Evolutionary conservation across 1,140 invertebrate genomes (phyloP), one percentile per base, ranked within the genome.

Genomic region (Hestina assimilis): DNA sequence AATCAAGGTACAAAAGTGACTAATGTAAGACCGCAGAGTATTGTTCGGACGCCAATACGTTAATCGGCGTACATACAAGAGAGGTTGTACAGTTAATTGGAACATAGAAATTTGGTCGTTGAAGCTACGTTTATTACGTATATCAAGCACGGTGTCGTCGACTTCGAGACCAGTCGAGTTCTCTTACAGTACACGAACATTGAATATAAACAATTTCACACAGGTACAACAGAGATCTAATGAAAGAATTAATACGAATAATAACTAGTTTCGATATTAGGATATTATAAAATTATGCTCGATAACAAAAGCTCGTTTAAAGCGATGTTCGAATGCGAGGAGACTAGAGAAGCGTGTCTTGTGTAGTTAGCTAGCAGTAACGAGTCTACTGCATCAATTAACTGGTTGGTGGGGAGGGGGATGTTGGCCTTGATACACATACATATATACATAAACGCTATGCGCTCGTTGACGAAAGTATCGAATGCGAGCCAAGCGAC

Each of bases 181-280:
- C 71, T 72, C 75, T 78, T 80, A 82, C 53, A 79, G 71, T 75
- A 83, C 71, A 73, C 74, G 76, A 77, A 86, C 70, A 76, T 80
- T 77, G 73, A 80, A 77, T 80, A 81, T 77, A 81, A 83, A 85
- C 75, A 69, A 75, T 77, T 84, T 79, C 68, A 82, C 73, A 79
- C 83, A 88, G 85, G 85, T 88, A 88, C 85, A 83, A 86, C 80
- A 86, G 85, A 86, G 85, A 88, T 88, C 85, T 86, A 86, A 85
- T 83, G 77, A 85, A 86, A 83, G 72, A 83, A 85, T n/a, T 88
- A 86, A 86, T 88, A 88, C 81, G 75, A 87, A 85, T 84, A 85
- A 69, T 76, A 87, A 85, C 84, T 87, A 87, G 72, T 66, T 75
- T 83, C 59, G 62, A 79, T 77, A 81, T 79, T 74, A 86, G 83